These are phyloP conservation scores for Trogon surrucura DNA, from an alignment of 2,113 vertebrate genomes.

Conservation along the genomic window DNA sequence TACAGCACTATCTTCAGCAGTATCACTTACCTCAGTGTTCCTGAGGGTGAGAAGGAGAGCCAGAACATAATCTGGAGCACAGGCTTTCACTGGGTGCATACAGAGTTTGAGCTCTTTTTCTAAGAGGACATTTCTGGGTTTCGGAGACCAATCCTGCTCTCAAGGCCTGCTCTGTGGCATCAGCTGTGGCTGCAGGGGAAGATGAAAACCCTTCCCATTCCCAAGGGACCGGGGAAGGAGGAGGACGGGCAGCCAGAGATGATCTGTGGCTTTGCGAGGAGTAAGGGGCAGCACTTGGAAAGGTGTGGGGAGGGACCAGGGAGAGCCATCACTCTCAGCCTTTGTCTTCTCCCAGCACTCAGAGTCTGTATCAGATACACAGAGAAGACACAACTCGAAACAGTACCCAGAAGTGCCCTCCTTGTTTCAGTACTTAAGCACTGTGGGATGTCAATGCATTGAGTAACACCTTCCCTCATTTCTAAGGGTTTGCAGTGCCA, in stretches of 20 bases:
- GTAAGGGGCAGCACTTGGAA: background rate
- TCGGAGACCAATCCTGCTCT: too few species aligned
- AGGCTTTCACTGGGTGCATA: background rate
- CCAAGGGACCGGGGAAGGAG: background rate
- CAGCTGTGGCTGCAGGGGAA: background rate
- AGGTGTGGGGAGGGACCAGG: background rate
- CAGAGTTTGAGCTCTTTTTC: background rate
- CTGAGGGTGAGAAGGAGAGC: background rate
- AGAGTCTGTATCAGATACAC: background rate
- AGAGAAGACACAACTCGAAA: background rate
- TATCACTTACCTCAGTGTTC: background rate
- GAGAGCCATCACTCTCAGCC: background rate
- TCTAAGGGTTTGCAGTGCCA: background rate
- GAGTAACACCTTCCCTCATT: background rate
- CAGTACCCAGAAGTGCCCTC: background rate
- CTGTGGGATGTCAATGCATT: background rate
- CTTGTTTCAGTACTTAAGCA: background rate
- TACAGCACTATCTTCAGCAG: background rate
- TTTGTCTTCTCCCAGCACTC: background rate
- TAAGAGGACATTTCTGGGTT: background rate
- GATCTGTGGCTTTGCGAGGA: accelerated
- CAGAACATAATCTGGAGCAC: accelerated
- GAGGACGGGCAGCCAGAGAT: background rate
- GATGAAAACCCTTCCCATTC: background rate
- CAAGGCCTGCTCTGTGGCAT: background rate